Conservation (phyloP, 2,113 vertebrate genomes). For the Rissa tridactyla region DNA sequence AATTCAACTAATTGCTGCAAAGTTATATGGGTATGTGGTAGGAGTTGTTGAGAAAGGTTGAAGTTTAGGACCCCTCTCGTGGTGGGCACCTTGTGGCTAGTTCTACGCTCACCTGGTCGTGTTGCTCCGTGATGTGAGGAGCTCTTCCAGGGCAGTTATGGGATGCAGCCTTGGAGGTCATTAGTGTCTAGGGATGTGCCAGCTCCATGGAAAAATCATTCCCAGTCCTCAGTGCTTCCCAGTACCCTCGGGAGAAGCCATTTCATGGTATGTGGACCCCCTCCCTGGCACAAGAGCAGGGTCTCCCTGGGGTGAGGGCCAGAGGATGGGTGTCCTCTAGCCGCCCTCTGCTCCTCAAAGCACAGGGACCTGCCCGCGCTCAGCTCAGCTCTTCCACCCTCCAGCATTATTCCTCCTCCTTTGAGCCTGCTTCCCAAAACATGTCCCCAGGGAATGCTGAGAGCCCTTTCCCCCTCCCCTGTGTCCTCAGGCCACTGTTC, state of each 20-base stretch:
- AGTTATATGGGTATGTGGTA: not conserved
- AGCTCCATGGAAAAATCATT: not conserved
- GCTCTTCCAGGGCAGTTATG: not conserved
- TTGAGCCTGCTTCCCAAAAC: not conserved
- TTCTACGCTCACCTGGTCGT: not conserved
- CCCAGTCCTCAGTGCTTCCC: not conserved
- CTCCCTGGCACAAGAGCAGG: not conserved
- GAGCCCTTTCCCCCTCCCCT: not conserved
- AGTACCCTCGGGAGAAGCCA: not conserved
- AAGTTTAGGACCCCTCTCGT: not conserved
- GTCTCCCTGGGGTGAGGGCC: not conserved
- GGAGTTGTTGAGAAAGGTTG: not conserved
- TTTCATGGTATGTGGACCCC: not conserved
- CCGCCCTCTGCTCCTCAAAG: not conserved
- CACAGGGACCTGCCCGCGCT: not conserved
- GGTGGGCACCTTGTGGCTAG: not conserved
- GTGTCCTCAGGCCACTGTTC: not conserved
- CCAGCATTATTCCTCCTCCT: not conserved
- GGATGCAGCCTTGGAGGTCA: not conserved
- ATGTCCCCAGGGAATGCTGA: rapidly evolving
- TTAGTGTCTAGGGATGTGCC: not conserved
- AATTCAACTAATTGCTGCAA: not conserved
- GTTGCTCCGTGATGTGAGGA: not conserved
- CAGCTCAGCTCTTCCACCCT: not conserved
- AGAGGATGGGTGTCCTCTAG: not conserved